Conservation (phyloP, 37 sponge, comb jelly and placozoan genomes). For the Oscarella lobularis region DNA sequence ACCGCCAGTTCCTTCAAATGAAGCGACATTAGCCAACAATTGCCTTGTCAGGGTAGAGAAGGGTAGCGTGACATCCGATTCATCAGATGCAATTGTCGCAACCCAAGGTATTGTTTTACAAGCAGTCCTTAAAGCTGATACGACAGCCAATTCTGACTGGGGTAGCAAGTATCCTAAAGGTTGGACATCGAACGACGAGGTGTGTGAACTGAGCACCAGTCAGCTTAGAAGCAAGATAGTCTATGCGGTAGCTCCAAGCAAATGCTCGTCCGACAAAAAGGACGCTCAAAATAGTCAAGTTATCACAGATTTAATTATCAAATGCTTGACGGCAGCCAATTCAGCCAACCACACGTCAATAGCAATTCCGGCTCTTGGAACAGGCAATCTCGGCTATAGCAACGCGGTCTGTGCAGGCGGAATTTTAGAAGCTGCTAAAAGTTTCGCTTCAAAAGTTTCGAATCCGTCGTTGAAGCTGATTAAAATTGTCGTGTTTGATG, state of each 20-base stretch:
- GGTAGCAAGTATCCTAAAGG: neutral
- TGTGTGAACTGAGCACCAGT: neutral
- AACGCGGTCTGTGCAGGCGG: neutral
- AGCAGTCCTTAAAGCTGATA: neutral
- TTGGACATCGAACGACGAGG: neutral
- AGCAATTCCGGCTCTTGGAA: neutral
- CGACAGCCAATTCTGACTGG: no score
- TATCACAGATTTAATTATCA: neutral
- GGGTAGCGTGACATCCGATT: neutral
- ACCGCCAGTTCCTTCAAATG: neutral
- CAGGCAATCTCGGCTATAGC: neutral
- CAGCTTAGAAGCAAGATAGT: neutral
- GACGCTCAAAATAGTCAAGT: neutral
- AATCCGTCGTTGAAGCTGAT: neutral
- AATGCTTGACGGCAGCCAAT: neutral
- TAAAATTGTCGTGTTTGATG: neutral
- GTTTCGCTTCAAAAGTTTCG: conserved; percentile 1
- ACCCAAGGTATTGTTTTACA: neutral
- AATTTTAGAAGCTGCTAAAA: neutral
- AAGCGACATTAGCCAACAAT: neutral
- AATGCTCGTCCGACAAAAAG: neutral
- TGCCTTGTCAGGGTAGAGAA: neutral
- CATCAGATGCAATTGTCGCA: neutral
- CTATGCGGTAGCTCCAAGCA: neutral
- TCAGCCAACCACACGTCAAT: neutral